A percentile compares a stretch with the other conserved stretches of the same genome.
Evolutionary conservation across 2,797 vertebrate genomes (phyloP).

Genomic region (Phataginus tricuspis): DNA sequence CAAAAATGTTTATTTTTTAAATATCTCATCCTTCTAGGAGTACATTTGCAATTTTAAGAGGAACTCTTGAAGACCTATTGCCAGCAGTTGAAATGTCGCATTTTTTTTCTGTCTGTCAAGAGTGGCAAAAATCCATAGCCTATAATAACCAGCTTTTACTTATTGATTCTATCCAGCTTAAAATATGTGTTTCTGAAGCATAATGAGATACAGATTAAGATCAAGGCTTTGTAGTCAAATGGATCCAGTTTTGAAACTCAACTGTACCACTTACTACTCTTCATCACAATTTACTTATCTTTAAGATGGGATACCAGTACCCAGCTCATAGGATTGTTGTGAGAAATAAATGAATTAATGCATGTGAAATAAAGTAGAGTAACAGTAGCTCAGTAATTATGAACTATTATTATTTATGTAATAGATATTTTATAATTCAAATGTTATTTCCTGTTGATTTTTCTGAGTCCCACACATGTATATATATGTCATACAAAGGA

Average conservation of each 20-base stretch:
- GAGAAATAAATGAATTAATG: slow-evolving; percentile 31
- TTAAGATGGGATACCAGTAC: not conserved
- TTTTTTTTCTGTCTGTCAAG: slow-evolving; percentile 74
- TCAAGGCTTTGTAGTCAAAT: slow-evolving; percentile 37
- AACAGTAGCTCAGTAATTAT: not conserved
- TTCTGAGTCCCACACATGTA: not conserved
- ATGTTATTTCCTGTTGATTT: slow-evolving; percentile 23
- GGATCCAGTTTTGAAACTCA: slow-evolving; percentile 52
- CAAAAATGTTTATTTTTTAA: slow-evolving; percentile 54
- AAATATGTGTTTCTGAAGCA: slow-evolving; percentile 65
- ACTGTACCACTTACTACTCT: not conserved
- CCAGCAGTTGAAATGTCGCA: slow-evolving; percentile 73
- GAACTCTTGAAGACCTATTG: slow-evolving; percentile 68
- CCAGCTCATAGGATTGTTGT: not conserved
- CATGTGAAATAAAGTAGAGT: not conserved
- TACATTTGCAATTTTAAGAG: slow-evolving; percentile 68
- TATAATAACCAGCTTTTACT: slow-evolving; percentile 67
- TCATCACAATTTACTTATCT: slow-evolving; percentile 33
- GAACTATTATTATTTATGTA: slow-evolving; percentile 29
- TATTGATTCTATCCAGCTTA: slow-evolving; percentile 66
- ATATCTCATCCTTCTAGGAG: slow-evolving; percentile 48
- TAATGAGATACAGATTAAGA: slow-evolving; percentile 65
- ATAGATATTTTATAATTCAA: slow-evolving; percentile 7
- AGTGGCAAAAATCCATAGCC: slow-evolving; percentile 74
- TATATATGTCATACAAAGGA: not conserved